phyloP scores from a whole-genome alignment of 1,140 invertebrate genomes.

The Orius laevigatus region DNA sequence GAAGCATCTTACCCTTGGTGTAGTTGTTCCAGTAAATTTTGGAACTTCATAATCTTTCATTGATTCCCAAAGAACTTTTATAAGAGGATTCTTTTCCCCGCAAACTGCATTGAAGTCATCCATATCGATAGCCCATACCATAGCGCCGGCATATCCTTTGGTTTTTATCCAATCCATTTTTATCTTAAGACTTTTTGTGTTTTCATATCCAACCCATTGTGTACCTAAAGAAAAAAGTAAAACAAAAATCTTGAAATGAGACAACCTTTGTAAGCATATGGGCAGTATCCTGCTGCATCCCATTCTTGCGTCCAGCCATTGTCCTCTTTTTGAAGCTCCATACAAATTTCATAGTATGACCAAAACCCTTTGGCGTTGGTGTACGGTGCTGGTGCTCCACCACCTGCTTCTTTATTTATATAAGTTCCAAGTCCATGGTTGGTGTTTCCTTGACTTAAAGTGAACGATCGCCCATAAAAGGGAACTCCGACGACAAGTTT shows the following conservation, averaged over 20 bases:
- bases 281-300: conserved; percentile 63
- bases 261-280: conserved; percentile 65
- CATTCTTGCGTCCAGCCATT: conserved; percentile 61
- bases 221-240: conserved; percentile 31
- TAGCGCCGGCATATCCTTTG: conserved; percentile 61
- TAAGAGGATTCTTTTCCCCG: conserved; percentile 51
- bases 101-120: conserved; percentile 67
- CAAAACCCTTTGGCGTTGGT: conserved; percentile 46
- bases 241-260: not conserved
- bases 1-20: conserved; percentile 40
- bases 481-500: conserved; percentile 63
- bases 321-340: conserved; percentile 42
- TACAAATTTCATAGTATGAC: conserved; percentile 76
- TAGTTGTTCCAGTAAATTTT: conserved; percentile 42
- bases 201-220: conserved; percentile 83
- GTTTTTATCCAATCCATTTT: conserved; percentile 75
- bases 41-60: conserved; percentile 62
- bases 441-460: conserved; percentile 46
- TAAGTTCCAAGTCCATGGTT: conserved; percentile 60
- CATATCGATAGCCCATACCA: conserved; percentile 84
- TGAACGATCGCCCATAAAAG: conserved; percentile 35
- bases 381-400: conserved; percentile 65
- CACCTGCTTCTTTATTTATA: conserved; percentile 56
- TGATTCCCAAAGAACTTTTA: conserved; percentile 49
- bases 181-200: conserved; percentile 56